Percentiles rank a stretch among this genome's conserved stretches.
These are phyloP conservation scores for Lysandra bellargus DNA, from an alignment of 2,888 invertebrate genomes.

Conservation along the genomic window DNA sequence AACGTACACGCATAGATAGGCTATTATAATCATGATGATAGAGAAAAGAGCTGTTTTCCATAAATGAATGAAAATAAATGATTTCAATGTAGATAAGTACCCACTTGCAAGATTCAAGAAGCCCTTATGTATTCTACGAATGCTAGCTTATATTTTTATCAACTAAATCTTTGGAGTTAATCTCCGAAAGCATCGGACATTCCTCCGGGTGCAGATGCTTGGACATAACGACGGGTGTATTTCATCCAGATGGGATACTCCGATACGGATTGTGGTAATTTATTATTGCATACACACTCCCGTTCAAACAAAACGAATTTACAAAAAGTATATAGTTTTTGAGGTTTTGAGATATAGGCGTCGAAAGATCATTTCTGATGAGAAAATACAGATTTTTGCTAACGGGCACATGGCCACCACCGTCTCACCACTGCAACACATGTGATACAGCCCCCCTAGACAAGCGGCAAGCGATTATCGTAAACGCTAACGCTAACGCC, in stretches of 20 bases:
- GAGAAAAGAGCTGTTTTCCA: no score
- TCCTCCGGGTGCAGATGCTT: slow-evolving; percentile 1
- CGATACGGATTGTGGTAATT: not conserved
- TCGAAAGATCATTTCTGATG: not conserved
- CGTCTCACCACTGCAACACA: no score
- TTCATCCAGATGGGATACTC: not conserved
- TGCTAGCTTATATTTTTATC: not conserved
- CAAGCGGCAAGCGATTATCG: no score
- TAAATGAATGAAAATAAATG: not conserved
- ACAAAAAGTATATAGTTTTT: not conserved
- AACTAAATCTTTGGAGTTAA: not conserved
- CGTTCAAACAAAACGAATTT: not conserved
- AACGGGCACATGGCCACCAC: no score
- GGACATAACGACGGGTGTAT: not conserved
- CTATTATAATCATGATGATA: no score
- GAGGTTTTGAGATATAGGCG: not conserved
- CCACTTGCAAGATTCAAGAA: not conserved
- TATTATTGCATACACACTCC: not conserved
- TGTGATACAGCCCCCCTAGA: no score
- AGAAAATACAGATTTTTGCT: no score
- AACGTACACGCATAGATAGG: no score
- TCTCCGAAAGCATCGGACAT: not conserved
- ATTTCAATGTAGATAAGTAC: not conserved
- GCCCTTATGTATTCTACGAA: not conserved
- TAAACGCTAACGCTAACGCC: no score